Base-by-base conservation (phyloP, 1,140 invertebrate species). In the Leucophenga varia region DNA sequence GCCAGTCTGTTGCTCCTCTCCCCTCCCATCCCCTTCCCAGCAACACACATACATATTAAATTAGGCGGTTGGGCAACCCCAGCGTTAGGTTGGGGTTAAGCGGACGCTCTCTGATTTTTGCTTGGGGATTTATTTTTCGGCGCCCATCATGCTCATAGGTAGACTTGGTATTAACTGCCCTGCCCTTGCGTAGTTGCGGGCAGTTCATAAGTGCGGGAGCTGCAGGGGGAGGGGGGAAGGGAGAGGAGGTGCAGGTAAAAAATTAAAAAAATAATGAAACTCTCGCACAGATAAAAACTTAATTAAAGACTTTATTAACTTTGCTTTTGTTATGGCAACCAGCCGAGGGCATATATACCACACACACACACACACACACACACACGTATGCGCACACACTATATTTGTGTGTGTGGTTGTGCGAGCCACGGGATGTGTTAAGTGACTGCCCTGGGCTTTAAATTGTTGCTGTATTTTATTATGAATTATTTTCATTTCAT, bases 291-390 rank as follows among this genome's bases (percentile, higher is more conserved):
- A 49, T 54, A 50, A 57, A 50, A 53, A 61, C 61, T 64, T 60
- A 56, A 64, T 64, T 64, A 60, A 60, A 49, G 60, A 59, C 60
- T 57, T 64, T 50, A 64, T 64, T 64, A 64, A 54, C 56, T 54
- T 52, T 47, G 49, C 50, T 46, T 49, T 59, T 64, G 53, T 57
- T 52, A 48, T 41, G 47, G 17, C 21, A 20, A 31, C 16, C 19
- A 31, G 28, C 25, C 13, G 21, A 16, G 42, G 34, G 30, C 40
- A 43, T 9, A 42, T 3, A 17, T 7, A 14, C n/a, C n/a, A n/a
- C n/a, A n/a, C n/a, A n/a, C n/a, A n/a, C n/a, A n/a, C n/a, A n/a
- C n/a, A n/a, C n/a, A n/a, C n/a, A n/a, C n/a, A n/a, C n/a, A n/a
- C n/a, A n/a, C n/a, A n/a, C n/a, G n/a, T n/a, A n/a, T n/a, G n/a